Evolutionary conservation across 2,797 vertebrate genomes (phyloP).

Genomic region (Fringilla coelebs): DNA sequence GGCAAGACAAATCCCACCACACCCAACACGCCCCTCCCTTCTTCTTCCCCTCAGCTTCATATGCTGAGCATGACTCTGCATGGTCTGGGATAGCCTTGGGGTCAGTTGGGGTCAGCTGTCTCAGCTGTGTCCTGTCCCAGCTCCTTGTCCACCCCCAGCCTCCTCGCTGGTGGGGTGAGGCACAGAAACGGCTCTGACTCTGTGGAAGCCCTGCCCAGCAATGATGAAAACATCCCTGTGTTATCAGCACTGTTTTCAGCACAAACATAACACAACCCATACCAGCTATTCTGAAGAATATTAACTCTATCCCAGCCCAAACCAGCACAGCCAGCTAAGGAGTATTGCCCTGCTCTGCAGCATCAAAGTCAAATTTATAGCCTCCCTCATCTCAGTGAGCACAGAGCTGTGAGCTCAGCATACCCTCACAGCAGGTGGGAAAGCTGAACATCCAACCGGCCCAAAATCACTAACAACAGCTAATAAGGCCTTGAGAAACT

Average conservation of each 20-base stretch:
- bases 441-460: background rate
- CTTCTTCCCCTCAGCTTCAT: background rate
- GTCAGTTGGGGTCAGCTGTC: background rate
- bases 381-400: background rate
- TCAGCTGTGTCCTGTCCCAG: background rate
- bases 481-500: background rate
- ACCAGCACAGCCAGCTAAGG: background rate
- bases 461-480: background rate
- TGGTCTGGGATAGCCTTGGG: background rate
- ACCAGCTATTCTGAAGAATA: background rate
- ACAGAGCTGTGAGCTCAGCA: background rate
- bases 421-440: background rate
- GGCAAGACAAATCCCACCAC: background rate
- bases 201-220: background rate
- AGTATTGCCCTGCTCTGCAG: background rate
- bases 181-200: background rate
- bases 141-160: background rate
- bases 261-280: background rate
- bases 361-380: background rate
- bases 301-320: background rate
- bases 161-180: background rate
- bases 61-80: background rate
- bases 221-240: background rate
- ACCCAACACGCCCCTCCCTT: rapidly evolving
- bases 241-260: background rate